These are phyloP conservation scores for Sesia apiformis DNA, from an alignment of 2,888 invertebrate species.

Conservation along the genomic window DNA sequence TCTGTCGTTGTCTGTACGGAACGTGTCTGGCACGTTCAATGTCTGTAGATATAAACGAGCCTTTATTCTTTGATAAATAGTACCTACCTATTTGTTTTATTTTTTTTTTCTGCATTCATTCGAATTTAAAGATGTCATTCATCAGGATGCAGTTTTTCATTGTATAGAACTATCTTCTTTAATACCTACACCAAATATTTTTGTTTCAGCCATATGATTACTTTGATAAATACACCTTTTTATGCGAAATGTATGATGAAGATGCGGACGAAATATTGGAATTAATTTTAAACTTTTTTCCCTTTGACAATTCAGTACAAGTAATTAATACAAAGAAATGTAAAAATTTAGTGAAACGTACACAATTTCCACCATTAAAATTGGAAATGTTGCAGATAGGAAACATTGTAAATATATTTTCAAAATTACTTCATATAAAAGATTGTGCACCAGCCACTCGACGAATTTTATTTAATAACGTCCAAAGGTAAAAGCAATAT, in stretches of 20 bases:
- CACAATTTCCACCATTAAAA: constrained; percentile 76
- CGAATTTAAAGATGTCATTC: too few relatives aligned
- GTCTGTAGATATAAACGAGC: too few relatives aligned
- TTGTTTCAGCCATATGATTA: constrained; percentile 58
- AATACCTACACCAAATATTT: too few relatives aligned
- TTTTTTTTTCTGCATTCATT: too few relatives aligned
- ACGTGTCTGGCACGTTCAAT: too few relatives aligned
- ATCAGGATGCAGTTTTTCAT: too few relatives aligned
- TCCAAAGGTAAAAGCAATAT: constrained; percentile 72
- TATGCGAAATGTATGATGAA: constrained; percentile 90
- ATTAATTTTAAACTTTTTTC: constrained; percentile 83
- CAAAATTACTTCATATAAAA: constrained; percentile 79
- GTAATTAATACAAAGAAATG: constrained; percentile 77
- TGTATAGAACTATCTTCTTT: too few relatives aligned
- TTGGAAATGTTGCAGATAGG: constrained; percentile 83
- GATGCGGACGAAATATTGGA: constrained; percentile 80
- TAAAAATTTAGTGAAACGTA: constrained; percentile 77
- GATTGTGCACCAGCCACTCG: constrained; percentile 82
- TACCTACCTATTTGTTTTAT: too few relatives aligned
- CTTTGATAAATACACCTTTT: constrained; percentile 74
- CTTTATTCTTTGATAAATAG: too few relatives aligned
- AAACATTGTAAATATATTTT: constrained; percentile 81
- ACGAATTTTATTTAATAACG: constrained; percentile 72
- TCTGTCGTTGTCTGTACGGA: too few relatives aligned
- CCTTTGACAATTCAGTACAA: constrained; percentile 86